A percentile compares a stretch with the other conserved stretches of the same genome.
Conservation (phyloP, 2,888 invertebrate species). For the Pemphredon lugubris region DNA sequence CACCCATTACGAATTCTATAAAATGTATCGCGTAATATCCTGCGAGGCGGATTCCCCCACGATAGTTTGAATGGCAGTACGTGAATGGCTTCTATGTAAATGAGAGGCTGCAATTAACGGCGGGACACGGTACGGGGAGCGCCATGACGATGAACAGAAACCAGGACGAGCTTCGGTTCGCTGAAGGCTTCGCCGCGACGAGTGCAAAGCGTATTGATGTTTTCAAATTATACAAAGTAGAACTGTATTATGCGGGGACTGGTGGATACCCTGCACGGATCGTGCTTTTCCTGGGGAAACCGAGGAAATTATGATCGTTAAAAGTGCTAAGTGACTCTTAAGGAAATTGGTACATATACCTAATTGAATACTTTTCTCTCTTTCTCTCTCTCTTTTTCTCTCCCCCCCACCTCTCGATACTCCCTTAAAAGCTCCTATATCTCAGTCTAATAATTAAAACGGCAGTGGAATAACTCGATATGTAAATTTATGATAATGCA, state of each 20-base stretch:
- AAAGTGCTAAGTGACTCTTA: conserved; percentile 14
- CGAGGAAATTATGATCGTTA: conserved; percentile 21
- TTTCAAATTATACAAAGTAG: conserved; percentile 1
- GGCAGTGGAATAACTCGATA: conserved; percentile 27
- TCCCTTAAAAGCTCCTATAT: background rate
- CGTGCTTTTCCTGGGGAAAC: background rate
- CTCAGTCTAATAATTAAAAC: conserved; percentile 26
- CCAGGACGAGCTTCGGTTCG: conserved; percentile 11
- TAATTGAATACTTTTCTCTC: background rate
- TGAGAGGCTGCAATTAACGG: conserved; percentile 76
- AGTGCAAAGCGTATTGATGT: background rate
- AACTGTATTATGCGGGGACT: background rate
- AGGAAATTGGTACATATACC: background rate
- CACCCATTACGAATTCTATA: conserved; percentile 55
- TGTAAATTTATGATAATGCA: conserved; percentile 49
- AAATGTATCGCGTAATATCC: conserved; percentile 52
- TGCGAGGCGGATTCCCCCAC: conserved; percentile 31
- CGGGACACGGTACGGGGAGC: conserved; percentile 46
- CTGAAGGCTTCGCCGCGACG: conserved; percentile 23
- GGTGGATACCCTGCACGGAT: background rate
- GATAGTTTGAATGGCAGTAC: conserved; percentile 56
- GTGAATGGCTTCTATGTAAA: conserved; percentile 74
- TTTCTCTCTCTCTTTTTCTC: no score
- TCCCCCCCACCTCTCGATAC: background rate
- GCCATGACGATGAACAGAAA: conserved; percentile 17